Percentiles rank a stretch among this genome's conserved stretches.
Evolutionary conservation across 2,797 vertebrate genomes (phyloP).

Genomic region (Rhincodon typus): DNA sequence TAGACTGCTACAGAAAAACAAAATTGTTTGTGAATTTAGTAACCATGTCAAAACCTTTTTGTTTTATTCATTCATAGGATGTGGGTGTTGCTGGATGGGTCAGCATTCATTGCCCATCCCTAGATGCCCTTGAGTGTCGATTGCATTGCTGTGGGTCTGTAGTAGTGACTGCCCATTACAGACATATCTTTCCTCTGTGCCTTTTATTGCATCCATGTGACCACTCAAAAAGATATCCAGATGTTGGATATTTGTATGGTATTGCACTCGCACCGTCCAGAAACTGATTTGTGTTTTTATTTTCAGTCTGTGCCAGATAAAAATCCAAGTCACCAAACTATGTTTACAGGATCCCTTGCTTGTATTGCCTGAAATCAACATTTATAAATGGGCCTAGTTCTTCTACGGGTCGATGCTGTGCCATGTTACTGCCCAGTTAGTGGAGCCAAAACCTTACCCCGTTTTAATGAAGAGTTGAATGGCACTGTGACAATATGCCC

Average conservation of each 20-base stretch:
- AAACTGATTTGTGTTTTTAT: background rate
- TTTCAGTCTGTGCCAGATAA: background rate
- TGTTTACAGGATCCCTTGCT: background rate
- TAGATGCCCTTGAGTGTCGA: too few species aligned
- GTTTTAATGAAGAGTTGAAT: background rate
- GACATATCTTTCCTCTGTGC: background rate
- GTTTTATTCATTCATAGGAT: too few species aligned
- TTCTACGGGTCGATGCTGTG: background rate
- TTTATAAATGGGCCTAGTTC: background rate
- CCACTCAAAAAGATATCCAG: background rate
- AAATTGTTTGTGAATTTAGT: background rate
- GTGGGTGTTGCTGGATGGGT: too few species aligned
- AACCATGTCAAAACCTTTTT: too few species aligned
- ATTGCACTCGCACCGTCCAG: background rate
- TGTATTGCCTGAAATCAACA: background rate
- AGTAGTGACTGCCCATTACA: background rate
- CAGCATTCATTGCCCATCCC: background rate
- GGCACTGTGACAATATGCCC: background rate
- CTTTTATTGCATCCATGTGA: background rate
- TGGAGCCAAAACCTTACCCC: background rate
- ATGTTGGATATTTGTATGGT: background rate
- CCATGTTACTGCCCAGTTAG: background rate
- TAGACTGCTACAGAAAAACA: background rate
- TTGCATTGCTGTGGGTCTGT: background rate
- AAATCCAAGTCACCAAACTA: background rate